Conservation (phyloP, 2,888 invertebrate genomes). For the Noctua pronuba region DNA sequence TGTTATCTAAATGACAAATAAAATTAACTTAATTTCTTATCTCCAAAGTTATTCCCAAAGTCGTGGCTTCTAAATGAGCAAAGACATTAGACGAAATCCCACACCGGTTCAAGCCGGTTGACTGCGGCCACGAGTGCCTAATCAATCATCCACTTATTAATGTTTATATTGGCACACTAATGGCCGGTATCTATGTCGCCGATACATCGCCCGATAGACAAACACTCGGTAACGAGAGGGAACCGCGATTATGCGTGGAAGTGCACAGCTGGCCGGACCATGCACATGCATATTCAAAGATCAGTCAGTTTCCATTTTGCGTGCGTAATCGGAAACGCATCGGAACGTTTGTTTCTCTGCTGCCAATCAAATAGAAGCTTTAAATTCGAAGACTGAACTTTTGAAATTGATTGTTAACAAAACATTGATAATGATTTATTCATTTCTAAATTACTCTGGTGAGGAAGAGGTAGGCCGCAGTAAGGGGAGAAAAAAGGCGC, state of each 20-base stretch:
- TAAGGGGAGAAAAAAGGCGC: conserved; percentile 73
- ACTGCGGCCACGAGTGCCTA: conserved; percentile 31
- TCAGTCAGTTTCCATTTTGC: conserved; percentile 88
- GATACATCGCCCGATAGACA: conserved; percentile 68
- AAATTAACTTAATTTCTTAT: conserved; percentile 44
- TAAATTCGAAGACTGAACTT: conserved; percentile 68
- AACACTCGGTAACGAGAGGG: conserved; percentile 70
- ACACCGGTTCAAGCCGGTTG: conserved; percentile 49
- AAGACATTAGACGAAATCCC: conserved; percentile 53
- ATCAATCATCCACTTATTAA: conserved; percentile 69
- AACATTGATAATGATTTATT: conserved; percentile 80
- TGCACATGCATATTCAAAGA: conserved; percentile 88
- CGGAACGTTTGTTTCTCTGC: conserved; percentile 68
- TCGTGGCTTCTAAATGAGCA: conserved; percentile 43
- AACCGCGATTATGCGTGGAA: conserved; percentile 70
- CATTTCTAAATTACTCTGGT: conserved; percentile 81
- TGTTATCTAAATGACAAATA: conserved; percentile 37
- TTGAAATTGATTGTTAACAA: conserved; percentile 63
- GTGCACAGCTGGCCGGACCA: conserved; percentile 74
- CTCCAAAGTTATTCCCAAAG: conserved; percentile 39
- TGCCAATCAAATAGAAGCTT: conserved; percentile 77
- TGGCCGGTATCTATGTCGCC: conserved; percentile 72
- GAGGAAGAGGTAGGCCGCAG: conserved; percentile 83
- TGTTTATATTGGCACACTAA: conserved; percentile 73
- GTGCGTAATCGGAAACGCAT: conserved; percentile 87